These are phyloP conservation scores for Ophion ellenae DNA, from an alignment of 2,888 invertebrate species.

Conservation along the genomic window DNA sequence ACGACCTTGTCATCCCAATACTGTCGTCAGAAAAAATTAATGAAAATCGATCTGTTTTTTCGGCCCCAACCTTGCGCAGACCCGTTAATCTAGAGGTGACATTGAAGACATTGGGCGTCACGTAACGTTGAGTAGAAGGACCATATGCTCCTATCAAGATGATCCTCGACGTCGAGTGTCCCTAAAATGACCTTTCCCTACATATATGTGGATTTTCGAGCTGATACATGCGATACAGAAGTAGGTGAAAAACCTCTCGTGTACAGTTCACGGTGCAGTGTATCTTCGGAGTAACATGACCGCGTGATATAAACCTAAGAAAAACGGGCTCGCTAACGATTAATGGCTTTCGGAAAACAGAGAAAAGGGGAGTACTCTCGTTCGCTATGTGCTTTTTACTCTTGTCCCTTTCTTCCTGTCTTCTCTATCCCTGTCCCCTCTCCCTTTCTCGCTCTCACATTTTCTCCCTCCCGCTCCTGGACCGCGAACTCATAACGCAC, in stretches of 20 bases:
- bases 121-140: too few relatives aligned
- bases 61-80: too few relatives aligned
- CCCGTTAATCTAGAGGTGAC: too few relatives aligned
- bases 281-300: not conserved
- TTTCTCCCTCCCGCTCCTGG: not conserved
- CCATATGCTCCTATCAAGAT: too few relatives aligned
- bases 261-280: conserved; percentile 15
- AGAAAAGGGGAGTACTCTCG: not conserved
- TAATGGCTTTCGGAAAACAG: conserved; percentile 11
- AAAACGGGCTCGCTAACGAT: conserved; percentile 26
- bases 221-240: conserved; percentile 7
- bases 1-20: too few relatives aligned
- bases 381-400: not conserved
- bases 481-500: not conserved
- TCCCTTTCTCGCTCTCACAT: not conserved
- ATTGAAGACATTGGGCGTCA: too few relatives aligned
- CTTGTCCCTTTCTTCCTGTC: too few relatives aligned
- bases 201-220: not conserved
- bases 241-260: not conserved
- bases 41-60: too few relatives aligned
- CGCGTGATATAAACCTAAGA: conserved; percentile 36
- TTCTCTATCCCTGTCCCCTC: not conserved
- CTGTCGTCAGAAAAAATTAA: too few relatives aligned
- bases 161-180: too few relatives aligned
- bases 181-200: too few relatives aligned